Conservation (phyloP, 2,888 invertebrate species). For the Ophion obscuratus region DNA sequence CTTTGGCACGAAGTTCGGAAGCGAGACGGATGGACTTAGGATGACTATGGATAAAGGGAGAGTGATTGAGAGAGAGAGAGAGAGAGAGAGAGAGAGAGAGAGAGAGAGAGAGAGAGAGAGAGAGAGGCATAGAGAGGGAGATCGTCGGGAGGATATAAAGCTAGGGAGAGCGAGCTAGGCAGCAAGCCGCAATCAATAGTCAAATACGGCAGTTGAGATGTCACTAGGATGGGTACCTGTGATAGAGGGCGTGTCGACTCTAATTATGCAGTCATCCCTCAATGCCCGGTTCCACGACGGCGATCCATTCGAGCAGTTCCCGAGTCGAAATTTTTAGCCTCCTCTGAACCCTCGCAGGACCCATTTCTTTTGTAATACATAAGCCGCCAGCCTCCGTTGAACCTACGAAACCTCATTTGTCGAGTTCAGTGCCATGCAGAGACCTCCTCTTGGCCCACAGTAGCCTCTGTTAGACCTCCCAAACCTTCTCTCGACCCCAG, state of each 20-base stretch:
- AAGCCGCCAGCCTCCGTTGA: too few species aligned
- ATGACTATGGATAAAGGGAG: slow-evolving; percentile 60
- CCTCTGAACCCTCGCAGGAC: too few species aligned
- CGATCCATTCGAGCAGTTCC: slow-evolving; percentile 66
- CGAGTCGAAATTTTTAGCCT: too few species aligned
- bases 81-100: slow-evolving; percentile 41
- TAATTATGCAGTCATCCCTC: slow-evolving; percentile 73
- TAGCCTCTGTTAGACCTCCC: too few species aligned
- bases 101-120: slow-evolving; percentile 35
- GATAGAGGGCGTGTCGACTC: slow-evolving; percentile 73
- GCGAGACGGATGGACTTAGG: slow-evolving; percentile 62
- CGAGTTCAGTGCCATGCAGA: too few species aligned
- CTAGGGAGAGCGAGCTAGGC: slow-evolving; percentile 54
- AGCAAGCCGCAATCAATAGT: slow-evolving; percentile 73
- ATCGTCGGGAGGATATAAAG: slow-evolving; percentile 50
- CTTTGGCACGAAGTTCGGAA: slow-evolving; percentile 36
- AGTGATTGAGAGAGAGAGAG: slow-evolving; percentile 43
- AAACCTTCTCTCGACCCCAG: too few species aligned
- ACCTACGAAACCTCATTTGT: too few species aligned
- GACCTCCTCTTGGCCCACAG: too few species aligned
- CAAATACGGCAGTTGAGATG: slow-evolving; percentile 73
- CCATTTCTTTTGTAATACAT: too few species aligned
- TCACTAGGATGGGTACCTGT: slow-evolving; percentile 72
- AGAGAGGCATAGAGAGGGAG: slow-evolving; percentile 16
- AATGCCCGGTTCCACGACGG: slow-evolving; percentile 67